phyloP scores from a whole-genome alignment of 2,888 invertebrate genomes.

The Eupelmus urozonus region DNA sequence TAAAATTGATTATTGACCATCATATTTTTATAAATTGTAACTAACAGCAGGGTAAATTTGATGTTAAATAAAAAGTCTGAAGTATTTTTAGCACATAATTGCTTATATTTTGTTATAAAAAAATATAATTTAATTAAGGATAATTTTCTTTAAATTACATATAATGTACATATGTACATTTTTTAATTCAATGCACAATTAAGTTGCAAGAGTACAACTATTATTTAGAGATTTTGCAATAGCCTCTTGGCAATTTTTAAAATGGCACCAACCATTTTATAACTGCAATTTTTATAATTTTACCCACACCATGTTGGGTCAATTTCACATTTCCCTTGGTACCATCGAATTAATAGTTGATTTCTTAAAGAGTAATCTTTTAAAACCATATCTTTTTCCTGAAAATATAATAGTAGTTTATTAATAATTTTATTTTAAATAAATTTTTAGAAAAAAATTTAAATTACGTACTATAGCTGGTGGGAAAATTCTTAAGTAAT shows the following conservation, averaged over 20 bases:
- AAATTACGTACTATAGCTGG: slow-evolving; percentile 81
- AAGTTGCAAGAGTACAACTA: neutral
- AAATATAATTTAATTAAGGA: neutral
- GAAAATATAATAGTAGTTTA: no score
- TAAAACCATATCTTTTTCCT: slow-evolving; percentile 76
- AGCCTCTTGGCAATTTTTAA: slow-evolving; percentile 15
- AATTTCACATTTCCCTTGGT: slow-evolving; percentile 90
- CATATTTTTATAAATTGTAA: no score
- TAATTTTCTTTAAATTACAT: neutral
- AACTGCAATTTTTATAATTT: slow-evolving; percentile 10
- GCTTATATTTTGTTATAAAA: neutral
- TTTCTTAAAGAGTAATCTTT: slow-evolving; percentile 83
- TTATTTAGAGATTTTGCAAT: slow-evolving; percentile 10
- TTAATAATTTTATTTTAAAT: neutral
- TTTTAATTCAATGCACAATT: neutral
- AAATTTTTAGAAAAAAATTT: neutral
- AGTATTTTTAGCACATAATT: slow-evolving; percentile 3
- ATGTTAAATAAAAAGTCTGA: no score
- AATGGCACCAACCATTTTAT: slow-evolving; percentile 41
- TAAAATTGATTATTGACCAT: no score
- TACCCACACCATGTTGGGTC: slow-evolving; percentile 88
- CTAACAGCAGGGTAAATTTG: no score
- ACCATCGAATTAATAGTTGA: slow-evolving; percentile 89
- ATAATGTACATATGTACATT: neutral
- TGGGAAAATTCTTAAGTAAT: slow-evolving; percentile 90